Base-by-base conservation (phyloP, 1,140 invertebrate genomes). In the Bombus waltoni region DNA sequence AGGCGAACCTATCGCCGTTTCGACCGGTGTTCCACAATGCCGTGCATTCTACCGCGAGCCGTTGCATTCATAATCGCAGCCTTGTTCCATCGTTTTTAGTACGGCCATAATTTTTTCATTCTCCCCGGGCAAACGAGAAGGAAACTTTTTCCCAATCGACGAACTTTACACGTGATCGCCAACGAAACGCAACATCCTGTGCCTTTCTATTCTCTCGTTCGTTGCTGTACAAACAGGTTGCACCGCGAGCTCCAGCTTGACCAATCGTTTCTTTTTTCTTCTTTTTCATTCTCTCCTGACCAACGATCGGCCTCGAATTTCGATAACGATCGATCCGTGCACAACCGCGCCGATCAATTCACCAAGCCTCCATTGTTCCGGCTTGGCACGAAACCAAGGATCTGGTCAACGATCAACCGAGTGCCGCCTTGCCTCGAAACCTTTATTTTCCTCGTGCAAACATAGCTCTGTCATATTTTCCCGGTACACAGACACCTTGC, bases 401-500 rank as follows among this genome's bases (percentile, higher is more conserved):
- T 25, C n/a, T 38, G 25, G n/a, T n/a, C 13, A 44, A 73, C 2
- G 25, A 76, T 59, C 74, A 8, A 25, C 3, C 25, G 35, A 32
- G 18, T 15, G 25, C 15, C 4, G n/a, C 13, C 28, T n/a, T n/a
- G 28, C 28, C 3, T 5, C 3, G 42, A 13, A 74, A 35, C n/a
- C 91, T 92, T 93, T 93, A 93, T 92, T 93, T 93, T 92, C 91
- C 25, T 53, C 25, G 47, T 15, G 57, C 42, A 83, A 82, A 74
- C 15, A 66, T 25, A 11, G 59, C n/a, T 13, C 3, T 13, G 25
- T 53, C 59, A 28, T 81, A 75, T 81, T 81, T 81, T 81, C 89
- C 89, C 82, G 72, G 83, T 90, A 90, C 83, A 92, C 85, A 89
- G 83, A 90, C 91, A 94, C 91, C 92, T 94, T 93, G 91, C 92